A percentile compares a stretch with the other conserved stretches of the same genome.
phyloP scores from a whole-genome alignment of 2,888 invertebrate species.

The Neoitamus cyanurus region DNA sequence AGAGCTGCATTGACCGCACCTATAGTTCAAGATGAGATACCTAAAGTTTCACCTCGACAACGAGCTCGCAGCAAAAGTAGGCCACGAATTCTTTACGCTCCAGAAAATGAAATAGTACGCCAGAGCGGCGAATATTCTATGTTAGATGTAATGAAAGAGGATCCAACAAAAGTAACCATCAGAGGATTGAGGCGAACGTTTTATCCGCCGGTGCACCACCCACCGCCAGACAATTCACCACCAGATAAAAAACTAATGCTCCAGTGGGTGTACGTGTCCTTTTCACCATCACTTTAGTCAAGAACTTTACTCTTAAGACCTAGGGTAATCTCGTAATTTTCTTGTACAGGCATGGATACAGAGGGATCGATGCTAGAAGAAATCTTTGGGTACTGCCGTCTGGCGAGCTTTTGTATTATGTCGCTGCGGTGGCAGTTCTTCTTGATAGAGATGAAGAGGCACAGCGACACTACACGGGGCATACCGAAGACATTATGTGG shows the following conservation, averaged over 20 bases:
- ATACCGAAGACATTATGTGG: conserved; percentile 95
- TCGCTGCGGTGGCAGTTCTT: conserved; percentile 91
- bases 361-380: conserved; percentile 88
- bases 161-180: conserved; percentile 85
- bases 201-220: conserved; percentile 87
- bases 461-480: conserved; percentile 90
- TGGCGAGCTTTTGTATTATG: conserved; percentile 91
- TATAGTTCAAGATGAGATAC: conserved; percentile 65
- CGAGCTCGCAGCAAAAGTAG: conserved; percentile 86
- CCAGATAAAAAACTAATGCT: conserved; percentile 89
- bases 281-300: background rate
- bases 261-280: conserved; percentile 86
- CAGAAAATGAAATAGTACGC: conserved; percentile 83
- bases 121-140: conserved; percentile 83
- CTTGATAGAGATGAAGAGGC: conserved; percentile 87
- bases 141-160: conserved; percentile 86
- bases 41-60: conserved; percentile 68
- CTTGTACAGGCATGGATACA: conserved; percentile 83
- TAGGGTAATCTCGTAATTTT: background rate
- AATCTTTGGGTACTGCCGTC: conserved; percentile 94
- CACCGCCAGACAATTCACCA: conserved; percentile 84
- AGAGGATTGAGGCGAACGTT: conserved; percentile 85
- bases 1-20: conserved; percentile 70
- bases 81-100: conserved; percentile 84
- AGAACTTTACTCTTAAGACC: background rate